Base-by-base conservation (phyloP, 1,140 invertebrate genomes). In the Atta texana region DNA sequence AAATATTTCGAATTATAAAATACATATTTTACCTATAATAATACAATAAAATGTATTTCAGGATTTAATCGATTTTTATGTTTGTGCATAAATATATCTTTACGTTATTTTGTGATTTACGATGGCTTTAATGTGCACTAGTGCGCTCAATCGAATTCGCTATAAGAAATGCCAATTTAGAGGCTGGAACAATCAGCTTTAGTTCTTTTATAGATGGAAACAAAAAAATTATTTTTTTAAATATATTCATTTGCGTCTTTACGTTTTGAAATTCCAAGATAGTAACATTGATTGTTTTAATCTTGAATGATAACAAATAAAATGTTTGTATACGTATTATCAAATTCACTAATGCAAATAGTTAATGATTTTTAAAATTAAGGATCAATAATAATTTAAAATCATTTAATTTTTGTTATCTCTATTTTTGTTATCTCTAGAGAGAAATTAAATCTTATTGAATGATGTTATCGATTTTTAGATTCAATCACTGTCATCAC, bases 391-490 rank as follows among this genome's bases (percentile, higher is more conserved):
- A 44, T 0, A 24, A 5, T 34, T 21, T 44, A 6, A 49, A 64
- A 31, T 49, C 0, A 39, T 71, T 31, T 2, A 44, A 24, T 2
- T 71, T 39, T 55, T 16, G 6, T 69, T 55, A 39, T 81, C 28
- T 80, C 14, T 18, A 12, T n/a, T 24, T 24, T 31, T 31, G 28
- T 31, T 31, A 31, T 31, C 28, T 31, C 28, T 31, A n/a, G n/a
- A 16, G 21, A n/a, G n/a, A 59, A 31, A 44, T 28, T 24, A 28
- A 59, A 44, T 72, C 59, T 82, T 49, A 8, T 74, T 21, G 18
- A n/a, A 51, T 31, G 31, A 34, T 3, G 21, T 24, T 84, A 84
- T 84, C 39, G 69, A 63, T 84, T 74, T 74, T 8, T 7, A 21
- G 21, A 69, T 71, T 81, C 51, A 75, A 4, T 14, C 69, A 31